Evolutionary conservation across 1,140 invertebrate species (phyloP).

Genomic region (Dermatophagoides farinae): DNA sequence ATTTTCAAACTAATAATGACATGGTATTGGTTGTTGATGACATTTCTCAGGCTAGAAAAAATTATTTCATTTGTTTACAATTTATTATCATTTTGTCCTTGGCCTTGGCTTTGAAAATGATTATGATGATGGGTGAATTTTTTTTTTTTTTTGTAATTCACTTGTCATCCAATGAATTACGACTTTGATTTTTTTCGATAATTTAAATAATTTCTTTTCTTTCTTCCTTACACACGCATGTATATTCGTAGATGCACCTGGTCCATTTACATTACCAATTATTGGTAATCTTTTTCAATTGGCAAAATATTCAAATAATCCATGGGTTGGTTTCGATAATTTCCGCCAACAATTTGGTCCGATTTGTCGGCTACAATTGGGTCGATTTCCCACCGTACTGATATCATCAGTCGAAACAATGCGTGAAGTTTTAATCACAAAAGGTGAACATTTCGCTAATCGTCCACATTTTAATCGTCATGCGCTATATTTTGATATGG

Average conservation of each 20-base stretch:
- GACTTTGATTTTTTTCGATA: neutral
- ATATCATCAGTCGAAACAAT: conserved; percentile 50
- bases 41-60: too few relatives aligned
- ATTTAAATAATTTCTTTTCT: neutral
- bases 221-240: neutral
- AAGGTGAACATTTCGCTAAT: conserved; percentile 54
- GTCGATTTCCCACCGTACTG: conserved; percentile 44
- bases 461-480: conserved; percentile 54
- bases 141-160: too few relatives aligned
- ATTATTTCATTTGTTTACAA: too few relatives aligned
- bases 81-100: too few relatives aligned
- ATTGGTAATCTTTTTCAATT: conserved; percentile 15
- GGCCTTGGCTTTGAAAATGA: too few relatives aligned
- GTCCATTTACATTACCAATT: conserved; percentile 9
- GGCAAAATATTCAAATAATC: conserved; percentile 26
- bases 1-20: too few relatives aligned
- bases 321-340: conserved; percentile 47
- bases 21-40: too few relatives aligned
- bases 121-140: too few relatives aligned
- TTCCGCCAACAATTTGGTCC: conserved; percentile 48
- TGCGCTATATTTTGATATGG: conserved; percentile 38
- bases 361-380: conserved; percentile 48
- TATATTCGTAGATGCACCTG: conserved; percentile 29
- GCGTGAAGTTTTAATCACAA: conserved; percentile 53
- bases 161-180: neutral